Conservation (phyloP, 2,113 vertebrate genomes). For the Pelvicachromis taeniatus region DNA sequence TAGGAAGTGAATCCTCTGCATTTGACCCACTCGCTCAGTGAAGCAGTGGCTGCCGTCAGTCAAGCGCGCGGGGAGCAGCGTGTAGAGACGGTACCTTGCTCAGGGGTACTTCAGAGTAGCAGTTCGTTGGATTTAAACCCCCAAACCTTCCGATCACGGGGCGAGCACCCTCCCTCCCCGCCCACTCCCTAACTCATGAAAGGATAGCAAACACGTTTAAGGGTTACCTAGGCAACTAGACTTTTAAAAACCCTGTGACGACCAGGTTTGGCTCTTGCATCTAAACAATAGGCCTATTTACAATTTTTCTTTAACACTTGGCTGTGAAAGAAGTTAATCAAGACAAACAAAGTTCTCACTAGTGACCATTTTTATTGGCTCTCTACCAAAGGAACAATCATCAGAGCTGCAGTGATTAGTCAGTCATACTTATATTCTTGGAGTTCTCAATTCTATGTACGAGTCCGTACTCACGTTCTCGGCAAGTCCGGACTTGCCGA, state of each 20-base stretch:
- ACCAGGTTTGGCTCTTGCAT: not conserved
- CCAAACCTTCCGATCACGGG: too few relatives aligned
- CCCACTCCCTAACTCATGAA: not conserved
- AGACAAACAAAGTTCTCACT: not conserved
- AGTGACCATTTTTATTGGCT: not conserved
- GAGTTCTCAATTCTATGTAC: too few relatives aligned
- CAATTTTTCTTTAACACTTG: not conserved
- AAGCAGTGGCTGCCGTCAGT: too few relatives aligned
- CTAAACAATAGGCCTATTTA: rapidly evolving
- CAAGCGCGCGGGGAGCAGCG: too few relatives aligned
- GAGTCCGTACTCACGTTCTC: too few relatives aligned
- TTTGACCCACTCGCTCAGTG: too few relatives aligned
- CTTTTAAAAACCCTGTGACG: rapidly evolving
- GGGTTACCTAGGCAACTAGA: not conserved
- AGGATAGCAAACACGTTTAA: not conserved
- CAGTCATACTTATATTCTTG: not conserved
- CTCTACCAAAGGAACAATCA: not conserved
- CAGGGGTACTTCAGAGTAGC: too few relatives aligned
- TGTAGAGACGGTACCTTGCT: too few relatives aligned
- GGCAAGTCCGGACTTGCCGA: too few relatives aligned
- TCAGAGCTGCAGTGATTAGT: not conserved
- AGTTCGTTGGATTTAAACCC: too few relatives aligned
- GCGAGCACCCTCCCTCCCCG: too few relatives aligned
- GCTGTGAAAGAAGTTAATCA: not conserved
- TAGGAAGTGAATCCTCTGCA: too few relatives aligned